Percentiles rank a stretch among this genome's conserved stretches.
phyloP scores from a whole-genome alignment of 30 jellyfish, hydroid and myxozoan species.

The Turritopsis dohrnii region DNA sequence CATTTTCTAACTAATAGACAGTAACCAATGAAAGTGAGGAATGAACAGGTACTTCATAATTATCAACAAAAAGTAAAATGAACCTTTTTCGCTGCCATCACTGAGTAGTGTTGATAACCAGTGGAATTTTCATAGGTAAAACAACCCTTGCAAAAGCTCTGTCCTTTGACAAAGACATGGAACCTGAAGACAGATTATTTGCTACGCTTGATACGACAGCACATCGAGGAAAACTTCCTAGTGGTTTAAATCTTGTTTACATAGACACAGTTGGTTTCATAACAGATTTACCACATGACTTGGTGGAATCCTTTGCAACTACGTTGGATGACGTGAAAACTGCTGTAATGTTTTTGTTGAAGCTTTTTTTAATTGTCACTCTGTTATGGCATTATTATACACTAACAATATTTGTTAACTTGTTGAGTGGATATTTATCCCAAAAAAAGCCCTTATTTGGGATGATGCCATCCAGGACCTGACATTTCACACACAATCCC shows the following conservation, averaged over 20 bases:
- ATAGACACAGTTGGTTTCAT: constrained; percentile 96
- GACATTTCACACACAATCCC: too few species aligned
- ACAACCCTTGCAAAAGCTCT: constrained; percentile 84
- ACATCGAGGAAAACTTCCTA: constrained; percentile 90
- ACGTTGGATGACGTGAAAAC: constrained; percentile 82
- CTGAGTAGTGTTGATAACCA: neutral
- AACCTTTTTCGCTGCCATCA: too few species aligned
- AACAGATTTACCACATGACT: constrained; percentile 94
- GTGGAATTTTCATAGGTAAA: constrained; percentile 51
- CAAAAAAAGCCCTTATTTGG: too few species aligned
- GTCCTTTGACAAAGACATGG: constrained; percentile 60
- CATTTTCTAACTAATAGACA: too few species aligned
- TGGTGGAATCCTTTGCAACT: constrained; percentile 89
- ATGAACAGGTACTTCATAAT: too few species aligned
- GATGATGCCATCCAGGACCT: too few species aligned
- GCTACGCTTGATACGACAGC: constrained; percentile 97
- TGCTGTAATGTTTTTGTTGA: constrained; percentile 51
- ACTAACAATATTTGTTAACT: too few species aligned
- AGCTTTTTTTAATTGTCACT: neutral
- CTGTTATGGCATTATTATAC: neutral
- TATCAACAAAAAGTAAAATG: too few species aligned
- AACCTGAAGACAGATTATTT: constrained; percentile 89
- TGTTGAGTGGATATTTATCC: too few species aligned
- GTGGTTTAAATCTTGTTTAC: constrained; percentile 62
- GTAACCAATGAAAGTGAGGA: too few species aligned